Percentiles rank a stretch among this genome's conserved stretches.
These are phyloP conservation scores for Pseudomyrmex gracilis DNA, from an alignment of 1,140 invertebrate species.

Conservation along the genomic window DNA sequence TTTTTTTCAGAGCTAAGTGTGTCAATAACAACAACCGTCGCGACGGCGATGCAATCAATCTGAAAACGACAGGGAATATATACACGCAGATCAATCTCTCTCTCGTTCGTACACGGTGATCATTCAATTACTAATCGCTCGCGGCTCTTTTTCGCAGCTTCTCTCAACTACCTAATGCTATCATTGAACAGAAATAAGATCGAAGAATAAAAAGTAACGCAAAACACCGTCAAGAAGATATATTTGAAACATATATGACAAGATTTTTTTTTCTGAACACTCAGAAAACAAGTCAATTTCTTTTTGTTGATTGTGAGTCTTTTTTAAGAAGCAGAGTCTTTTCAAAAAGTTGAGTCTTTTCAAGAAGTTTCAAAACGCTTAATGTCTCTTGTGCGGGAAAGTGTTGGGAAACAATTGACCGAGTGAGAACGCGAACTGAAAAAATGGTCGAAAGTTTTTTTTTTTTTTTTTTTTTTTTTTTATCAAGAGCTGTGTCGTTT, in stretches of 20 bases:
- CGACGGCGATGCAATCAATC: constrained; percentile 50
- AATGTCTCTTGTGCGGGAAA: too few species aligned
- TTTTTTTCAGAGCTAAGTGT: constrained; percentile 19
- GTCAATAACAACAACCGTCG: constrained; percentile 47
- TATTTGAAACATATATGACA: too few species aligned
- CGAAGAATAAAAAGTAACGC: not conserved
- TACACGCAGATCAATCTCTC: constrained; percentile 37
- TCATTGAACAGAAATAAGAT: constrained; percentile 11
- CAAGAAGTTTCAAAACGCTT: too few species aligned
- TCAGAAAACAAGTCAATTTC: not conserved
- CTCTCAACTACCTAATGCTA: not conserved
- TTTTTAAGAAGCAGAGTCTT: too few species aligned
- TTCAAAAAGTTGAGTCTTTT: too few species aligned
- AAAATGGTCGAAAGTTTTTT: too few species aligned
- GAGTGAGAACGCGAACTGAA: too few species aligned
- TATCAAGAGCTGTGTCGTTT: too few species aligned
- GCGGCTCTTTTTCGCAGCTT: not conserved
- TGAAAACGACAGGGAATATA: constrained; percentile 21
- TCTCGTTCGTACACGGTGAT: too few species aligned
- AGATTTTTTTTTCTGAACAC: not conserved
- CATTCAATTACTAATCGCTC: not conserved
- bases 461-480: too few species aligned
- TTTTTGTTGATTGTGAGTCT: too few species aligned
- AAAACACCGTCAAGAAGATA: not conserved
- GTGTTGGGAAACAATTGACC: too few species aligned